Evolutionary conservation across 1,140 invertebrate genomes (phyloP), one percentile per base, ranked within the genome.

Genomic region (Dryas iulia): DNA sequence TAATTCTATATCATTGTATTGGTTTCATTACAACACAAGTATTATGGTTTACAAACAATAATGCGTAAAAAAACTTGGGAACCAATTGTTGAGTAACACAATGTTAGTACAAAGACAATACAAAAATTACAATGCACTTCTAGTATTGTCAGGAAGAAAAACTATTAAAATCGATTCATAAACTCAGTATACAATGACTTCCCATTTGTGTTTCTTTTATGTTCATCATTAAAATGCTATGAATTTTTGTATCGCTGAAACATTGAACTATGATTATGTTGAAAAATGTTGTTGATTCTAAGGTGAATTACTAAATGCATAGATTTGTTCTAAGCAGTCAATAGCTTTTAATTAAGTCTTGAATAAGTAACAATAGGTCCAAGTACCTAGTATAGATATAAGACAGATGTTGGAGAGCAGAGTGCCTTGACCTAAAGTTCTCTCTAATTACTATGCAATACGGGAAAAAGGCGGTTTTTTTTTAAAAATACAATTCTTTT

Each of bases 71-170:
- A 47, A 8, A 47, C 39, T 23, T 59, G 57, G 7, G 28, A 59
- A 59, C 26, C 30, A 59, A 59, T 31, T 23, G 57, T 59, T 59
- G 28, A 7, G 30, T 12, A 59, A 47, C 21, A 47, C 18, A 21
- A 47, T 47, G 35, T 39, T 18, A 47, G 14, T 47, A 21, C 14
- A 18, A 47, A 47, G 39, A 47, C 39, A 47, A 47, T 21, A 18
- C 39, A 47, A 21, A 47, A 18, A 47, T 18, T 47, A 47, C 18
- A 21, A 47, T 47, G 18, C 8, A 28, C 26, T 6, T 21, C 39
- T 10, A 47, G 39, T 47, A 21, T 47, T 47, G 18, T 47, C 14
- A 47, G 18, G 8, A 47, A 47, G 39, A 21, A 47, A 47, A 47
- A 47, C 39, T 47, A 47, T 47, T 47, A 21, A 47, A 21, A 47